Conservation (phyloP, 2,113 vertebrate species). For the Gulo gulo region DNA sequence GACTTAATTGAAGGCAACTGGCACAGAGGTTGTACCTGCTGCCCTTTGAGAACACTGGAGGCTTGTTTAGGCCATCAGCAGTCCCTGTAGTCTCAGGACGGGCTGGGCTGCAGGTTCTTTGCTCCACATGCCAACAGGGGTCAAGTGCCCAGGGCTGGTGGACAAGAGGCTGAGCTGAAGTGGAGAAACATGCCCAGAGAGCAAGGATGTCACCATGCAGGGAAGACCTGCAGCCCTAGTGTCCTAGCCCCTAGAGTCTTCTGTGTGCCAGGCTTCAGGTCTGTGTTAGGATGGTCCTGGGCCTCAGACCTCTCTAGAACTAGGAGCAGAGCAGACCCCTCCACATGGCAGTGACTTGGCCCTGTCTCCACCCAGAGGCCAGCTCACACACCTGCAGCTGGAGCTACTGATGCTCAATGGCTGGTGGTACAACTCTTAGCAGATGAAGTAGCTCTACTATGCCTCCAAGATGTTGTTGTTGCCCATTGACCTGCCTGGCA, state of each 20-base stretch:
- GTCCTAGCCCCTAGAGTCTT: not conserved
- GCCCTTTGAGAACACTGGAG: not conserved
- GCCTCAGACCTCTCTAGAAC: not conserved
- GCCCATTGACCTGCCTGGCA: not conserved
- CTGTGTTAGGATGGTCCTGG: not conserved
- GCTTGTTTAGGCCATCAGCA: not conserved
- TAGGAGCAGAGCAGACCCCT: not conserved
- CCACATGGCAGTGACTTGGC: not conserved
- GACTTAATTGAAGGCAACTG: not conserved
- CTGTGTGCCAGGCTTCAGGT: not conserved
- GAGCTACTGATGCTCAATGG: not conserved
- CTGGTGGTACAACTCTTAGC: not conserved
- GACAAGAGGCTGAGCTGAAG: not conserved
- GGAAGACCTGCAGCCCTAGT: not conserved
- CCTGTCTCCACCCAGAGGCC: not conserved
- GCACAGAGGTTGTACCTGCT: not conserved
- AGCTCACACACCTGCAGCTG: not conserved
- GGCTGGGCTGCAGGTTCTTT: not conserved
- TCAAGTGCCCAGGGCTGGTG: not conserved
- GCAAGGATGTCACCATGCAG: not conserved
- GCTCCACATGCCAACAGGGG: not conserved
- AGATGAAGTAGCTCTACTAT: not conserved
- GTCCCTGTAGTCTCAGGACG: not conserved
- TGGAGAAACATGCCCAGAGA: not conserved
- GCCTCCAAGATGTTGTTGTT: not conserved